Base-by-base conservation (phyloP, 2,113 vertebrate species). In the Dromas ardeola region DNA sequence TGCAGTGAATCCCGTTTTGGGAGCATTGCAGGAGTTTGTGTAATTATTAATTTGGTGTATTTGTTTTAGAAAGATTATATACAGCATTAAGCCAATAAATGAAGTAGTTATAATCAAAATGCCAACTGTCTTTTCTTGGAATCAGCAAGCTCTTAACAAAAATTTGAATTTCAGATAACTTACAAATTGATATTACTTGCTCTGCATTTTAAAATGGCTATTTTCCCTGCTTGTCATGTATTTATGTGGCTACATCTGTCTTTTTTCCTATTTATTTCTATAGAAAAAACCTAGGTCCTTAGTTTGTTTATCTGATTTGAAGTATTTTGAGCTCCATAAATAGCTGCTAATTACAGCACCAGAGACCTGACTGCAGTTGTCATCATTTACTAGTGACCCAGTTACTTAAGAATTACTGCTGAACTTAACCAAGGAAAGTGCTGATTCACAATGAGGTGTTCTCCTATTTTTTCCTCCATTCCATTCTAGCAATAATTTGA, bases 31-130 rank as follows among this genome's bases (percentile, higher is more conserved):
- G 65, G 55, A 87, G 45, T 84, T 80, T 71, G 34, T 92, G 43
- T 94, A 84, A 97, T 95, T 90, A 94, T 86, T 90, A 79, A 95
- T 94, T 90, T 94, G 43, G 19, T 84, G 42, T 71, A 93, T 96
- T 95, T 95, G 82, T 87, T 97, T 96, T 88, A 95, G 86, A 87
- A 92, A 88, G 55, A 66, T 91, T 92, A 77, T 69, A 71, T 79
- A 87, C 47, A 74, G 40, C 50, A 92, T 88, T 92, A 83, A 93
- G 72, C 62, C 82, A 81, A 67, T 92, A 90, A 93, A 90, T 95
- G 59, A 85, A 84, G 70, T 73, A 66, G 88, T 36, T 94, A 29
- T 71, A 93, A 92, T 95, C 58, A 94, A 94, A 96, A 94, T 76
- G 56, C 76, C 67, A 90, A 94, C 65, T 95, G 82, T 82, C 66